Evolutionary conservation across 1,140 invertebrate species (phyloP).

Genomic region (Drosophila truncata): DNA sequence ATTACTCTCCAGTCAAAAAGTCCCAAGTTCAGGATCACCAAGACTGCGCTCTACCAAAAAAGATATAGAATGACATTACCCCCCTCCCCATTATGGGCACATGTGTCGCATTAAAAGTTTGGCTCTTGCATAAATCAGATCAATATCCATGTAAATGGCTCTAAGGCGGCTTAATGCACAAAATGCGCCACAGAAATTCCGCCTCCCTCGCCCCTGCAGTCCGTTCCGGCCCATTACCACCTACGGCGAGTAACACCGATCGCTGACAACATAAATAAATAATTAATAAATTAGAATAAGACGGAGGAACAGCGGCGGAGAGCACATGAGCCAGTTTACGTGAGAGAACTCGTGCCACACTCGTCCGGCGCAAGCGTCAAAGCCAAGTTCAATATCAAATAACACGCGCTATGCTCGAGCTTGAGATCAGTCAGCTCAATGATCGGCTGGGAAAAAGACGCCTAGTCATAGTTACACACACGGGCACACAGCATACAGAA

Average conservation of each 20-base stretch:
- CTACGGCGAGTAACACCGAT: conserved; percentile 47
- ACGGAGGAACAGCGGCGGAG: conserved; percentile 43
- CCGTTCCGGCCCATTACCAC: conserved; percentile 27
- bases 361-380: conserved; percentile 38
- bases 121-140: conserved; percentile 45
- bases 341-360: conserved; percentile 56
- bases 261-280: conserved; percentile 78
- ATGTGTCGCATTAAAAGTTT: conserved; percentile 56
- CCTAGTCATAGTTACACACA: conserved; percentile 40
- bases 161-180: conserved; percentile 70
- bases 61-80: conserved; percentile 32
- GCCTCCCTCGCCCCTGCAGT: neutral
- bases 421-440: conserved; percentile 47
- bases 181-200: conserved; percentile 47
- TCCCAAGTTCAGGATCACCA: conserved; percentile 10
- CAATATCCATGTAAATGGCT: conserved; percentile 57
- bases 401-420: conserved; percentile 58
- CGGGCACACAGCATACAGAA: conserved; percentile 2
- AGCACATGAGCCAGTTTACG: conserved; percentile 52
- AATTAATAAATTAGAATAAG: conserved; percentile 76
- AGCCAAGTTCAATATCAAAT: conserved; percentile 81
- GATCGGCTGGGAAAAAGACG: conserved; percentile 39
- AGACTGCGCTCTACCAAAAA: neutral
- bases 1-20: neutral
- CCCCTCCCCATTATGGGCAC: conserved; percentile 26